These are phyloP conservation scores for Tangara arthus DNA, from an alignment of 2,797 vertebrate genomes.

Conservation along the genomic window DNA sequence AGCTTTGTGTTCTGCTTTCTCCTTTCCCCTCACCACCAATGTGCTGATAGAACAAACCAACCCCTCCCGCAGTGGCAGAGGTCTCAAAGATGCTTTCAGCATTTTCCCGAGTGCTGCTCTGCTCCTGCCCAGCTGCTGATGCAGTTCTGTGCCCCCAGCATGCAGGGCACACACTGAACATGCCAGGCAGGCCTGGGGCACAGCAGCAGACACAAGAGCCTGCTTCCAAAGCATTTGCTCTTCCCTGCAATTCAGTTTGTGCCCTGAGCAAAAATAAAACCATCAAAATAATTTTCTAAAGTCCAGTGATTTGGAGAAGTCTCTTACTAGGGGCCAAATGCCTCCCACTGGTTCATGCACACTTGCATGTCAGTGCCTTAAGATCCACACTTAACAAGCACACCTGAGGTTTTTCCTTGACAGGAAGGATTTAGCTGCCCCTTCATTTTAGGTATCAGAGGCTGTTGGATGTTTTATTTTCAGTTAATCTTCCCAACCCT, in stretches of 20 bases:
- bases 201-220: background rate
- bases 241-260: background rate
- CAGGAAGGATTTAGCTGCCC: background rate
- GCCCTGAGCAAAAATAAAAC: background rate
- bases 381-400: background rate
- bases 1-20: background rate
- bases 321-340: background rate
- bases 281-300: background rate
- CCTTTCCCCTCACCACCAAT: background rate
- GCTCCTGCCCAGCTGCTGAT: background rate
- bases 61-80: background rate
- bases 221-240: background rate
- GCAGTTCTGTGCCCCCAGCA: background rate
- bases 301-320: background rate
- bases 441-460: background rate
- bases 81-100: background rate
- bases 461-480: background rate
- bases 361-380: background rate
- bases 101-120: background rate
- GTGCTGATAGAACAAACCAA: background rate
- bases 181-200: background rate
- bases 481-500: background rate
- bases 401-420: fast-evolving
- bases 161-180: background rate
- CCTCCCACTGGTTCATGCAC: background rate